Base-by-base conservation (phyloP, 1,140 invertebrate species). In the Anthonomus grandis region DNA sequence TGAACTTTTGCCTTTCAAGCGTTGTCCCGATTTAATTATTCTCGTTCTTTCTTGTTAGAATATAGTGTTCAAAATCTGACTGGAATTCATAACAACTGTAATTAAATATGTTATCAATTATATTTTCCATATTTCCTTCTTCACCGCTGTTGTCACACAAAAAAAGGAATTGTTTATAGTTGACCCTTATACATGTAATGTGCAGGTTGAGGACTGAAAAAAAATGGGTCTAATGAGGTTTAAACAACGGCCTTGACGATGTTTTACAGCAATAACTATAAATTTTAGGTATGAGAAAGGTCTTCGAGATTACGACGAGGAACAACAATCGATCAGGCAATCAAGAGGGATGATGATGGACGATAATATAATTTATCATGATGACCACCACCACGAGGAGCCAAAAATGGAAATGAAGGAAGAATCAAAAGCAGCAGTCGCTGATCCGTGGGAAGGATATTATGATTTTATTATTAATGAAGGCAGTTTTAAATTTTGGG, bases 401-500 rank as follows among this genome's bases (percentile, higher is more conserved):
- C 69, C 6, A 58, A 47, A 45, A 36, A 51, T 59, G 4, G 63
- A 72, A 25, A 66, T 66, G 54, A 74, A 76, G 57, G 70, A 70
- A 36, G 69, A 78, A 55, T 45, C 57, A 45, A 68, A 75, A 56
- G 57, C 71, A 6, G 75, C 76, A 21, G 80, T 80, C 65, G 66
- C 69, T 10, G 86, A 89, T 67, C 83, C 85, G 9, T 86, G 85
- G 79, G 80, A 79, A 10, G 84, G 85, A 12, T 91, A 90, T 69
- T 90, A 90, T 66, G 87, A 90, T 71, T 91, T 90, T 69, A 78
- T 90, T 36, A 89, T 91, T 60, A 90, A 88, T 58, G 89, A 91
- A 67, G 87, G 86, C 0, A 90, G 87, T 13, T 91, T 89, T 72
- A 91, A 91, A 69, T 90, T 91, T 67, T 91, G 89, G 89, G 87